Evolutionary conservation across 2,888 invertebrate genomes (phyloP), one percentile per base, ranked within the genome.

Genomic region (Drosophila limbata): DNA sequence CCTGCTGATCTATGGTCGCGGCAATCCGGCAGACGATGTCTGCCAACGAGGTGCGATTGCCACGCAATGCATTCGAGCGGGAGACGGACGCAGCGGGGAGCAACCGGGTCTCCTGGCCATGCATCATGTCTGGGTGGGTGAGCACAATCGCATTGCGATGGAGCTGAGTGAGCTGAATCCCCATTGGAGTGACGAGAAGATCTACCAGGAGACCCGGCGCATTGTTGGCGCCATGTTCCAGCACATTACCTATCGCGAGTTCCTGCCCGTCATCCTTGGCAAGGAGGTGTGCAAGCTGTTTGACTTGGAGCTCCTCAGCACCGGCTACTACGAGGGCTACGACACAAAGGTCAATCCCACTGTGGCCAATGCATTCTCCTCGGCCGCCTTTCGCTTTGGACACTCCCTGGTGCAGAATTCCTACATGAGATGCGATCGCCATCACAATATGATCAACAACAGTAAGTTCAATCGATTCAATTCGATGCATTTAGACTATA

Each of bases 121-220:
- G 68, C 93, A 93, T 68, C 93, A 92, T 44, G 92, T 93, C 1
- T 93, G 92, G 91, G 93, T 92, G 10, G 90, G 91, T 8, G 93
- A 93, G 59, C 93, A 93, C 63, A 95, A 94, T 91, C 94, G 95
- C 69, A 94, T 98, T 79, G 96, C 97, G 1, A 94, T 94, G 75
- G 94, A 95, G 79, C 91, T 98, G 42, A 94, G 95, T 5, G 94
- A 94, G 50, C 88, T 97, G 42, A 98, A 98, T 93, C 95, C 95
- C 0, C 96, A 96, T 84, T 98, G 98, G 98, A 95, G 95, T 84
- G 98, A 98, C 89, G 97, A 98, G 90, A 95, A 96, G 90, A 93
- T 96, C 11, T 97, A 96, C 91, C 97, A 97, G 88, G 98, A 98
- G 92, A 95, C 96, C 0, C 93, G 97, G 21, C 95, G 95, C 79